Evolutionary conservation across 2,113 vertebrate genomes (phyloP).

Genomic region (Argyrosomus japonicus): DNA sequence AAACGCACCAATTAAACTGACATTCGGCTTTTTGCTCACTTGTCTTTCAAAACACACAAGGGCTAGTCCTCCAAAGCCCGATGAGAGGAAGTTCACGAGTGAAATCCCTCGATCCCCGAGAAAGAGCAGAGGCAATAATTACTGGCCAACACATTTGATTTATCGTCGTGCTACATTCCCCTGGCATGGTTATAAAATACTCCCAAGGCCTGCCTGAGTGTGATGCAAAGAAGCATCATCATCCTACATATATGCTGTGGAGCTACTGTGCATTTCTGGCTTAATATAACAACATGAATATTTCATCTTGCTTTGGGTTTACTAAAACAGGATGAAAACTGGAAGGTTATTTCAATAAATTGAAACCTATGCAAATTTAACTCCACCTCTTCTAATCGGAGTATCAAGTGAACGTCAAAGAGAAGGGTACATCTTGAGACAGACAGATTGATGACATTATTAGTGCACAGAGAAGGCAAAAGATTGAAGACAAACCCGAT

Average conservation of each 20-base stretch:
- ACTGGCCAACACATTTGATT: conserved; percentile 70
- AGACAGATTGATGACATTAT: conserved; percentile 54
- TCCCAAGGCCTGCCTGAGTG: conserved; percentile 36
- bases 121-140: conserved; percentile 73
- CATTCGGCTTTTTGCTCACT: conserved; percentile 70
- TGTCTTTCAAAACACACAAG: conserved; percentile 72
- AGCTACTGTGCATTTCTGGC: conserved; percentile 19
- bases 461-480: conserved; percentile 36
- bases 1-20: conserved; percentile 79
- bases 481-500: conserved; percentile 64
- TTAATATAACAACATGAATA: conserved; percentile 36
- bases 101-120: conserved; percentile 67
- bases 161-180: conserved; percentile 49
- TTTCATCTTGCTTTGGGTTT: conserved; percentile 21
- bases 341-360: conserved; percentile 2
- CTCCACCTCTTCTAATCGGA: not conserved
- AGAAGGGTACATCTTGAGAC: conserved; percentile 13
- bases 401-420: not conserved
- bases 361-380: conserved; percentile 3
- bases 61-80: conserved; percentile 33
- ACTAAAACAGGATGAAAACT: not conserved
- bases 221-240: conserved; percentile 51
- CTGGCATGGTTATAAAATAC: conserved; percentile 61
- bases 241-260: conserved; percentile 15
- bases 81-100: conserved; percentile 59